Base-by-base conservation (phyloP, 2,888 invertebrate genomes). In the Ichneumoninae sp. region DNA sequence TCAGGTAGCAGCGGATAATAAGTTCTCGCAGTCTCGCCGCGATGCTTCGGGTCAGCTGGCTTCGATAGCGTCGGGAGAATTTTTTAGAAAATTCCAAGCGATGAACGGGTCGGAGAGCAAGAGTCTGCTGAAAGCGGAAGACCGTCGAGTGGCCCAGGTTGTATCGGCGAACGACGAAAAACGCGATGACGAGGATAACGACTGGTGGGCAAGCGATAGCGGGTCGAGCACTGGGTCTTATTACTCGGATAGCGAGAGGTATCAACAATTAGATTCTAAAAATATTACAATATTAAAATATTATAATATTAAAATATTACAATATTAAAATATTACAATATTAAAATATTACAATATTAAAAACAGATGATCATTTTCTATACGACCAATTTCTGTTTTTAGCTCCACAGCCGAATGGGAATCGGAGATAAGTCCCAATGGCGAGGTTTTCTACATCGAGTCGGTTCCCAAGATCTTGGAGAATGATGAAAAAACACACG, bases 141-240 rank as follows among this genome's bases (percentile, higher is more conserved):
- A 85, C 44, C 85, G 82, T 63, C 83, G 86, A 16, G 73, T 70
- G 50, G 76, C 54, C 50, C 73, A 75, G 26, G 85, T 85, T 22
- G 47, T 85, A n/a, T 52, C 75, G 30, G 85, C 88, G 19, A 81
- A 83, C 70, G 75, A 50, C 60, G 87, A 88, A 85, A 83, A 89
- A 86, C 78, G 73, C 83, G 87, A 90, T 40, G 92, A 92, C 69
- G 87, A 88, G 16, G 90, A 91, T 54, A 91, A 93, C 77, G 90
- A 92, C 16, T 93, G 93, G 91, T 93, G 93, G 93, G 92, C 92
- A 40, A 93, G 93, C 83, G 93, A 93, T 44, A 93, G 93, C 83
- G 92, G 91, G 66, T 93, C 93, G 22, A 93, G 92, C 86, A 91
- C 91, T 60, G 93, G 91, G 68, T 93, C 93, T 16, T 93, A 93